Evolutionary conservation across 2,888 invertebrate species (phyloP), one percentile per base, ranked within the genome.

Genomic region (Sylvicola fuscatus): DNA sequence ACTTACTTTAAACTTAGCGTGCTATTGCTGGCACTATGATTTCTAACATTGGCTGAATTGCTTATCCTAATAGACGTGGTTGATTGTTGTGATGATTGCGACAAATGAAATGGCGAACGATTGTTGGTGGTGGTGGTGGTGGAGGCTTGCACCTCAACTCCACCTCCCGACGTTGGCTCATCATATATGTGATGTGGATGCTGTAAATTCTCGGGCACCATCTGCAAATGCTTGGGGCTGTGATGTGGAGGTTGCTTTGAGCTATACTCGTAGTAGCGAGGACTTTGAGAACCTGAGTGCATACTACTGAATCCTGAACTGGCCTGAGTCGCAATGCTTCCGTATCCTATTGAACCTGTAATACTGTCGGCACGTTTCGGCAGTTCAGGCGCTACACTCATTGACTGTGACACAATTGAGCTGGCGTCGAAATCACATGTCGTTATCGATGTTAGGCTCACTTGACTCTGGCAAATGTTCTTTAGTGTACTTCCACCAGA

Each of bases 291-390:
- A 21, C 21, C 21, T 21, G 21, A 21, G 4, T 21, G 21, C 8
- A 21, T 21, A 8, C 21, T 21, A 21, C 21, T n/a, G n/a, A n/a
- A n/a, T n/a, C n/a, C n/a, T n/a, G n/a, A n/a, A n/a, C n/a, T n/a
- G n/a, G n/a, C 21, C 21, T 21, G 21, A 6, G 21, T 21, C 21
- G 5, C 21, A 21, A 21, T 21, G 21, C 21, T 21, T 21, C 21
- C 21, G 8, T 21, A 21, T 21, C 21, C 21, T 6, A 21, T 21
- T 21, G 21, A 41, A 15, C 42, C 41, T 35, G 42, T 43, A 41
- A 45, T 44, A 44, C 45, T 45, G 39, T 46, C 45, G 12, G 46
- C 44, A 30, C 46, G 40, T 40, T 43, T 44, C 16, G 46, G 46
- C 35, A 46, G 29, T 36, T 44, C 44, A 2, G 46, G 46, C 21